Conservation (phyloP, 1,140 invertebrate species). For the Drosophila athabasca region DNA sequence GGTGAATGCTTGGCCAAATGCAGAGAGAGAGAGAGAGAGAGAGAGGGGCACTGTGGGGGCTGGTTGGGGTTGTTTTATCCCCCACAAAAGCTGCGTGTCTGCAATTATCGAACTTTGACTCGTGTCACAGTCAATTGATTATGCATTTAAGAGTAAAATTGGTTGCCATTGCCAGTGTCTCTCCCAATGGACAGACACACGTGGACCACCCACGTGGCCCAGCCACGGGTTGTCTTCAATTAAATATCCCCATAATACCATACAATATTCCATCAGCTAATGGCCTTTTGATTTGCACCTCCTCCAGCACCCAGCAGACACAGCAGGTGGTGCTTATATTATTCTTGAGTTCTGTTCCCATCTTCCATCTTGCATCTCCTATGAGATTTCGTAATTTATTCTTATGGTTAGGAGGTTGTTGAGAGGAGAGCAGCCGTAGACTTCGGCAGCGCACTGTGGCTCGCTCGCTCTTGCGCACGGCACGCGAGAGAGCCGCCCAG, state of each 20-base stretch:
- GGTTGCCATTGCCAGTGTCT: constrained; percentile 4
- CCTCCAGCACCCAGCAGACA: constrained; percentile 31
- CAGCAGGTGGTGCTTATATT: constrained; percentile 53
- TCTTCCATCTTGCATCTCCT: constrained; percentile 6
- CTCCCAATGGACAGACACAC: constrained; percentile 15
- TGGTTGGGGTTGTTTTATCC: too few relatives aligned
- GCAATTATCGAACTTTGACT: constrained; percentile 54
- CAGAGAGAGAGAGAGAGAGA: not conserved
- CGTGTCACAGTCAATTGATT: constrained; percentile 40
- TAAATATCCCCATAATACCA: constrained; percentile 4
- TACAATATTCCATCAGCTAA: constrained; percentile 20
- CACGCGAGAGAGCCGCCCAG: too few relatives aligned
- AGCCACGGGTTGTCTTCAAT: constrained; percentile 17
- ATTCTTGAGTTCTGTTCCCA: constrained; percentile 17
- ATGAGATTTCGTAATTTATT: not conserved
- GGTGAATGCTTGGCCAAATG: not conserved
- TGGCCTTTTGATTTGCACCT: constrained; percentile 47
- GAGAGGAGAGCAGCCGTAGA: too few relatives aligned
- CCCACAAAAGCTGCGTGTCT: constrained; percentile 38
- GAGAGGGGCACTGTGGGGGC: not conserved
- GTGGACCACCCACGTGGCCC: constrained; percentile 43
- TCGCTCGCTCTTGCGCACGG: too few relatives aligned
- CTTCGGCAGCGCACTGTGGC: too few relatives aligned
- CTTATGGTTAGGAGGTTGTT: not conserved
- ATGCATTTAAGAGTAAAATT: constrained; percentile 28